phyloP scores from a whole-genome alignment of 2,888 invertebrate species.

The Loripinus fragilis region DNA sequence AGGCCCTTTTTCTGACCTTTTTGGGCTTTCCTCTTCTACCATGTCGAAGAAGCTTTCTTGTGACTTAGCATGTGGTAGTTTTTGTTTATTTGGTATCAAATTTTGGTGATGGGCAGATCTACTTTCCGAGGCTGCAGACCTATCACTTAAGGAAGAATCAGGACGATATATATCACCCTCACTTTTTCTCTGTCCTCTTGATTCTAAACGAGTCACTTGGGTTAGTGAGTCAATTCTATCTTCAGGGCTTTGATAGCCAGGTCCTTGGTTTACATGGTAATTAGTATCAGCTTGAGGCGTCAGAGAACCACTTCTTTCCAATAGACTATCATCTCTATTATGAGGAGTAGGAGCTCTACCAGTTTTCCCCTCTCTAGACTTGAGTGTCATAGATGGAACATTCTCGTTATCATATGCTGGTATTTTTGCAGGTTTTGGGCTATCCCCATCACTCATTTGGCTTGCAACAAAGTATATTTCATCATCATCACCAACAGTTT shows the following conservation, averaged over 20 bases:
- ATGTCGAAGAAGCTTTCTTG: constrained; percentile 74
- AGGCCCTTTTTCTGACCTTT: constrained; percentile 64
- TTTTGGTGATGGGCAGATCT: constrained; percentile 37
- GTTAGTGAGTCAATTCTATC: constrained; percentile 56
- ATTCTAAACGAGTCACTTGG: constrained; percentile 52
- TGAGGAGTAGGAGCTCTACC: constrained; percentile 47
- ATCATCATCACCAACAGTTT: constrained; percentile 61
- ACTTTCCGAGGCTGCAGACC: constrained; percentile 63
- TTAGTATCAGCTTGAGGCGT: constrained; percentile 42
- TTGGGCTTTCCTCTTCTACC: constrained; percentile 41
- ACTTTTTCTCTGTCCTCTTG: constrained; percentile 50
- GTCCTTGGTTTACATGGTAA: constrained; percentile 23
- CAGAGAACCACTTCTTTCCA: constrained; percentile 55
- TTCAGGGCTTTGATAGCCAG: constrained; percentile 56
- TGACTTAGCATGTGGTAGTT: constrained; percentile 68
- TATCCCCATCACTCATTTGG: constrained; percentile 61
- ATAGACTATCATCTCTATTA: constrained; percentile 38
- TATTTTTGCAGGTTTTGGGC: constrained; percentile 65
- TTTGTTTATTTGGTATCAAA: constrained; percentile 30
- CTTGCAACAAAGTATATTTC: constrained; percentile 71
- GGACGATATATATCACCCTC: constrained; percentile 61
- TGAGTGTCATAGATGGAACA: constrained; percentile 59
- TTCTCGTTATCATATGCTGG: constrained; percentile 65
- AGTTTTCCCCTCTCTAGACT: constrained; percentile 40
- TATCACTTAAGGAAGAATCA: constrained; percentile 66